A percentile compares a stretch with the other conserved stretches of the same genome.
These are phyloP conservation scores for Scophthalmus maximus DNA, from an alignment of 2,113 vertebrate genomes.

Conservation along the genomic window DNA sequence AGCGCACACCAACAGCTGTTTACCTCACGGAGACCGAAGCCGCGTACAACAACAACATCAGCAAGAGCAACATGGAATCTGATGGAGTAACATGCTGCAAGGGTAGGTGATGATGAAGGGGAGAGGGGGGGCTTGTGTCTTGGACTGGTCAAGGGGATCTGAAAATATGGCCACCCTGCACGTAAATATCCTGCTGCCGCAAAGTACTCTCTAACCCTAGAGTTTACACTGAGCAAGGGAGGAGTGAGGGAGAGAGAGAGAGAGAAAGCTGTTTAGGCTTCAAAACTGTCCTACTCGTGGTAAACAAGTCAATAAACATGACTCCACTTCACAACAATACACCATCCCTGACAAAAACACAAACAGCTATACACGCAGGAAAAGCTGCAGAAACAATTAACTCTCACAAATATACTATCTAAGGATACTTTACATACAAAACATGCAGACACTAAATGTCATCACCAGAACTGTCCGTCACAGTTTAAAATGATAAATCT, in stretches of 20 bases:
- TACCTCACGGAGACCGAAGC: constrained; percentile 56
- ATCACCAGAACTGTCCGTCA: neutral
- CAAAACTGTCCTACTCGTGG: constrained; percentile 8
- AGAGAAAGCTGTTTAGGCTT: constrained; percentile 5
- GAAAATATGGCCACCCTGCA: constrained; percentile 17
- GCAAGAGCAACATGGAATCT: constrained; percentile 40
- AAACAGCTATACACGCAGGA: neutral
- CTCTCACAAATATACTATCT: neutral
- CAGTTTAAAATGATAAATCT: neutral
- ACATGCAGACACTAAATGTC: neutral
- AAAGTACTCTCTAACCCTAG: neutral
- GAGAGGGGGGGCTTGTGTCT: neutral
- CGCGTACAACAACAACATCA: constrained; percentile 59
- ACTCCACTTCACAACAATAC: constrained; percentile 7
- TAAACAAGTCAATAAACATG: constrained; percentile 45
- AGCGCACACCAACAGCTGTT: constrained; percentile 82
- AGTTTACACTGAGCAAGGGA: constrained; percentile 11
- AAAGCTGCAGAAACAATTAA: neutral
- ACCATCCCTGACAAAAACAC: neutral
- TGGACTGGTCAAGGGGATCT: neutral
- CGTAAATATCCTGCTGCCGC: constrained; percentile 22
- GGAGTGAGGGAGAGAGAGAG: constrained; percentile 1
- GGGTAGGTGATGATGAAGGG: constrained; percentile 32
- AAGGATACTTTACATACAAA: neutral
- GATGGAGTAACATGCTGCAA: neutral